Conservation (phyloP, 2,113 vertebrate species). For the Halichoeres trimaculatus region DNA sequence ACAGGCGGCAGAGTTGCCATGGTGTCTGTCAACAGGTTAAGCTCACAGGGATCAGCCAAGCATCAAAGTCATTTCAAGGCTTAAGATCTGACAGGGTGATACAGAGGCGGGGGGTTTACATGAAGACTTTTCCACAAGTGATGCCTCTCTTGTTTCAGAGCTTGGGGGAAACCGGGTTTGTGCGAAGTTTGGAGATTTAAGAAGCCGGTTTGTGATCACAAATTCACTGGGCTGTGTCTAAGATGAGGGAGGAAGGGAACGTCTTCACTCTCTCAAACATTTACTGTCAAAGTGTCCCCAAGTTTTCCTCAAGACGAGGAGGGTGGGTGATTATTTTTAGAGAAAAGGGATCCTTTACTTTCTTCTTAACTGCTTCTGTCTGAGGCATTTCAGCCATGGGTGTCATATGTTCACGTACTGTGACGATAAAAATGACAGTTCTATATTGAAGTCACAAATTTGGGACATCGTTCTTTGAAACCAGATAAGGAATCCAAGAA, state of each 20-base stretch:
- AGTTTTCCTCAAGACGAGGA: not conserved
- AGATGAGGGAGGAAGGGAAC: not conserved
- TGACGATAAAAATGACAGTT: not conserved
- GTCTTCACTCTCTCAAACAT: not conserved
- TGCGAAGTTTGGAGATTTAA: constrained; percentile 1
- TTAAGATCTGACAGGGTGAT: constrained; percentile 39
- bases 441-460: not conserved
- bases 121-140: constrained; percentile 19
- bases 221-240: constrained; percentile 4
- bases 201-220: constrained; percentile 1
- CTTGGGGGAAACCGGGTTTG: constrained; percentile 6
- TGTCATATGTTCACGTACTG: not conserved
- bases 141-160: constrained; percentile 31
- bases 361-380: not conserved
- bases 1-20: constrained; percentile 54
- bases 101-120: constrained; percentile 3
- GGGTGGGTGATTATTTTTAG: not conserved
- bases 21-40: constrained; percentile 61
- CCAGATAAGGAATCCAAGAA: too few relatives aligned
- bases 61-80: constrained; percentile 64
- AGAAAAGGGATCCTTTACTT: not conserved
- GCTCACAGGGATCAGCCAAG: constrained; percentile 42
- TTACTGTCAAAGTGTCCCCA: not conserved
- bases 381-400: not conserved
- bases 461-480: not conserved